These are phyloP conservation scores for Hybos culiciformis DNA, from an alignment of 2,888 invertebrate species.

Conservation along the genomic window DNA sequence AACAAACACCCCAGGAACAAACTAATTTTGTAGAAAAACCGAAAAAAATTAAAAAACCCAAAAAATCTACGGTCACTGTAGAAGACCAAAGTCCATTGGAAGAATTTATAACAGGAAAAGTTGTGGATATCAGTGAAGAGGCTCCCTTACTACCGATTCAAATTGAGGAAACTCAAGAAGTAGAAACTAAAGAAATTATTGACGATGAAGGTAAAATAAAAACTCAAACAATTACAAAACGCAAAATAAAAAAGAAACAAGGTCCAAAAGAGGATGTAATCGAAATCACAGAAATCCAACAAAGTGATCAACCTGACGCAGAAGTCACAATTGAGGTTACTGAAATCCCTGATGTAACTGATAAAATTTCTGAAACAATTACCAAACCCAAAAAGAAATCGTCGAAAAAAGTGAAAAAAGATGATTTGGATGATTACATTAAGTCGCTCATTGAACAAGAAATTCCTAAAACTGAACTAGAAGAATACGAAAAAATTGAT, in stretches of 20 bases:
- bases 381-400: conserved; percentile 30
- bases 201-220: conserved; percentile 26
- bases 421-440: conserved; percentile 32
- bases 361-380: not conserved
- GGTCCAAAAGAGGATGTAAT: conserved; percentile 35
- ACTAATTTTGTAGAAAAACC: conserved; percentile 21
- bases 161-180: conserved; percentile 30
- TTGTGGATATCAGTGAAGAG: not conserved
- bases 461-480: conserved; percentile 33
- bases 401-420: conserved; percentile 29
- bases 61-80: too few relatives aligned
- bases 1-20: conserved; percentile 29
- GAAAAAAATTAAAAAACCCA: conserved; percentile 1
- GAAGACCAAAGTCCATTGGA: not conserved
- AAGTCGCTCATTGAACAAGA: conserved; percentile 32
- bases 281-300: conserved; percentile 32
- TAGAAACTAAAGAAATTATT: conserved; percentile 28
- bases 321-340: conserved; percentile 34
- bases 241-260: conserved; percentile 32
- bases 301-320: conserved; percentile 33
- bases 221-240: conserved; percentile 26
- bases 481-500: conserved; percentile 35
- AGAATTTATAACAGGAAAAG: not conserved
- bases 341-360: conserved; percentile 24
- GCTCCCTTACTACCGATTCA: conserved; percentile 15